Base-by-base conservation (phyloP, 2,113 vertebrate genomes). In the Alectura lathami region DNA sequence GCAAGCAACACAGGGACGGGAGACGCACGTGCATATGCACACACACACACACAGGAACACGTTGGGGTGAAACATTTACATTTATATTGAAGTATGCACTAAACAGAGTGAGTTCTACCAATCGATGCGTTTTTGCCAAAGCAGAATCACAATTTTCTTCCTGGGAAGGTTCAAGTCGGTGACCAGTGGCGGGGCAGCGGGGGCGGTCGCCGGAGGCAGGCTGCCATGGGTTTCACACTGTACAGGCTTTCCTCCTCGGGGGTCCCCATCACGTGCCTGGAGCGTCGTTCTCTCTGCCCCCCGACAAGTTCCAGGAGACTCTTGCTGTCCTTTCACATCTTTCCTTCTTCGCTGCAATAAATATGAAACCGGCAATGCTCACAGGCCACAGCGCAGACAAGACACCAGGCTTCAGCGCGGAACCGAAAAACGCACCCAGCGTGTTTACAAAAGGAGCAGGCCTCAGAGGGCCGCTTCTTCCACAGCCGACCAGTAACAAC, bases 61-160 rank as follows among this genome's bases (percentile, higher is more conserved):
- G 2, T 75, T 95, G 92, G 95, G 95, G 93, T 96, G 97, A 97
- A 97, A 98, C 96, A 97, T 86, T 92, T 93, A 98, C 95, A 95
- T 98, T 98, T 98, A 97, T 98, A 97, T 97, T 73, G 97, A 94
- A 93, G 94, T 96, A 97, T 76, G 94, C 96, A 96, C 96, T 96
- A 96, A 93, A 97, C 97, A 98, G 93, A 94, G 96, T 82, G 95
- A 96, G 94, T 75, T 94, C 97, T 96, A 98, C 96, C 95, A 87
- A 96, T 94, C 62, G 81, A 96, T 91, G 97, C 94, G 82, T 95
- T 94, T 94, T 97, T 92, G 96, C 96, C 97, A 97, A 97, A 97
- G 97, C 97, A 57, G 93, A 95, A 91, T 96, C 89, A 96, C 94
- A 83, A 87, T 27, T 86, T 86, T 79, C 53, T 66, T 51, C 50